Evolutionary conservation across 2,888 invertebrate genomes (phyloP).

Genomic region (Odiellus spinosus): DNA sequence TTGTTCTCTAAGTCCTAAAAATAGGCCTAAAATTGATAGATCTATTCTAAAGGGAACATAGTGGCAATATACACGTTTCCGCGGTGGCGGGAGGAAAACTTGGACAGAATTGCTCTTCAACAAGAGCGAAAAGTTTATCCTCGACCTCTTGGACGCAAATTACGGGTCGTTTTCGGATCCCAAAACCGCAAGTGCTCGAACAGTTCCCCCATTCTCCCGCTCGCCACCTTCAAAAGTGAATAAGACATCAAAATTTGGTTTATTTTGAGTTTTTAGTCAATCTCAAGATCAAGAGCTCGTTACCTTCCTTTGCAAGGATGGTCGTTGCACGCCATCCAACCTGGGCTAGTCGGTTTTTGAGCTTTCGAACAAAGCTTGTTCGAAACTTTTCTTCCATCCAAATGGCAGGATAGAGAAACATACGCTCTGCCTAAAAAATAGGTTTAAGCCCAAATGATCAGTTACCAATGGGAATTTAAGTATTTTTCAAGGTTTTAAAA

Average conservation of each 20-base stretch:
- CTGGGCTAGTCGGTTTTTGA: conserved; percentile 15
- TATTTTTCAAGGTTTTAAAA: too few relatives aligned
- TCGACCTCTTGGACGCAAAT: conserved; percentile 15
- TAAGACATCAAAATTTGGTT: too few relatives aligned
- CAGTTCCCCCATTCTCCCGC: conserved; percentile 15
- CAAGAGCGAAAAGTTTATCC: conserved; percentile 10
- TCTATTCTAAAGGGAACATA: conserved; percentile 4
- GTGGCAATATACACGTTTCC: conserved; percentile 4
- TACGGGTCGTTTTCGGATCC: conserved; percentile 11
- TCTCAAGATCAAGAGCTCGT: too few relatives aligned
- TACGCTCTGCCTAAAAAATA: conserved; percentile 11
- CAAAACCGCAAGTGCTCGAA: conserved; percentile 14
- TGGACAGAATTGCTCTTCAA: conserved; percentile 7
- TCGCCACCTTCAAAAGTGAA: conserved; percentile 17
- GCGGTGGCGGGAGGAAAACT: neutral
- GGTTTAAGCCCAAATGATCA: too few relatives aligned
- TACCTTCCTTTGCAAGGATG: conserved; percentile 19
- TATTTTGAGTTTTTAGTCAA: too few relatives aligned
- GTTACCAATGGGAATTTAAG: too few relatives aligned
- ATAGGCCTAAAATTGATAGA: too few relatives aligned
- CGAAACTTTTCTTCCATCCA: conserved; percentile 12
- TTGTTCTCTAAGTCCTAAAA: too few relatives aligned
- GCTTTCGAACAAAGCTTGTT: conserved; percentile 14
- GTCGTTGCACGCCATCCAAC: conserved; percentile 16
- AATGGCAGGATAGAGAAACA: conserved; percentile 15